Evolutionary conservation across 2,113 vertebrate genomes (phyloP).

Genomic region (Rhinoptilus africanus): DNA sequence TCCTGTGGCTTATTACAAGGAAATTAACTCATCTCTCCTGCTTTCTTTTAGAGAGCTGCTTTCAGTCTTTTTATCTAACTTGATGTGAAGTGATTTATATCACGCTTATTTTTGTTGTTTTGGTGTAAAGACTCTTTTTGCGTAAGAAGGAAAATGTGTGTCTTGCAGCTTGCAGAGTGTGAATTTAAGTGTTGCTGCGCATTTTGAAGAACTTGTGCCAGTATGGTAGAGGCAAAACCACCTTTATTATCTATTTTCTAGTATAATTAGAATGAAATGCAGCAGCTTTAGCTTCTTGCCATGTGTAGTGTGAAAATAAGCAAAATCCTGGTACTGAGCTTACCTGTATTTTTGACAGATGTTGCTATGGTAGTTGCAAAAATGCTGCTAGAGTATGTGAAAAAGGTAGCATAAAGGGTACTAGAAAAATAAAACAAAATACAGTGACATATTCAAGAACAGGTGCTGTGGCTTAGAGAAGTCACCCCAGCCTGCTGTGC

Average conservation of each 20-base stretch:
- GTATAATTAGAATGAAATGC: not conserved
- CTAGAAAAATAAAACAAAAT: not conserved
- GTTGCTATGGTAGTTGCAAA: not conserved
- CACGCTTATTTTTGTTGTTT: not conserved
- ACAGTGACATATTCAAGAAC: not conserved
- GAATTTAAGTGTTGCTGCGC: not conserved
- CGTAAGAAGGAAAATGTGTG: not conserved
- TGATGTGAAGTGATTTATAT: not conserved
- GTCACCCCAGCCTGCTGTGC: not conserved
- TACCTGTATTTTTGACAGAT: not conserved
- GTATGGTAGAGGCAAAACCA: not conserved
- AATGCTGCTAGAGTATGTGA: not conserved
- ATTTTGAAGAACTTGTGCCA: not conserved
- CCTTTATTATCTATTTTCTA: not conserved
- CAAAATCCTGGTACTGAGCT: not conserved
- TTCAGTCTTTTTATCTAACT: not conserved
- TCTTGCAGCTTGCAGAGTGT: not conserved
- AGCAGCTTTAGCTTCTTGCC: not conserved
- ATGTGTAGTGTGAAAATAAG: not conserved
- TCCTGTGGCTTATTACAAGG: not conserved
- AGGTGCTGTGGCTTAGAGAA: not conserved
- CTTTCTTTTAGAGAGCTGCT: not conserved
- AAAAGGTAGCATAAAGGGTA: not conserved
- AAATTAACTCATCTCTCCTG: not conserved
- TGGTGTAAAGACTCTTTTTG: not conserved